Evolutionary conservation across 1,140 invertebrate genomes (phyloP), one percentile per base, ranked within the genome.

Genomic region (Drosophila lacteicornis): DNA sequence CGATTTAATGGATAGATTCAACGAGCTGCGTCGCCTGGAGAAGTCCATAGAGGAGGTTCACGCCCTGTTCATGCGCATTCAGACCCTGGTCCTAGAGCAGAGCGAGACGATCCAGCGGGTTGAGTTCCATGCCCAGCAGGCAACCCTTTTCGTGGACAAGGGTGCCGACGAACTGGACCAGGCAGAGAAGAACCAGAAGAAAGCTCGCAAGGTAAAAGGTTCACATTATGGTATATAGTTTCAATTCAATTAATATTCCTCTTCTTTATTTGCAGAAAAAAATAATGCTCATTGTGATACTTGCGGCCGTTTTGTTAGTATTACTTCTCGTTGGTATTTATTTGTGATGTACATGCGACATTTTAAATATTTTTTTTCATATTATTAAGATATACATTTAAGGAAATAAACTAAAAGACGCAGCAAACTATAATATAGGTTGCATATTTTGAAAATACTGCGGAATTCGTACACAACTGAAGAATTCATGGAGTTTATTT

Each of bases 1-100:
- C 11, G 87, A 92, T 75, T 79, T 93, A 3, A 87, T 92, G 84
- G 86, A 92, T 47, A 75, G 92, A 11, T 91, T 92, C 42, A 90
- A 91, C 56, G 92, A 92, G 74, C 65, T 93, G 13, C 85, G 88
- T 19, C 92, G 91, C 25, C 47, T 93, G 36, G 92, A 93, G 25
- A 92, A 92, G 55, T 93, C 92, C 11, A 91, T 93, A 43, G 91
- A 92, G 42, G 92, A 93, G 79, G 92, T 93, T 0, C 92, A 93
- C 51, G 91, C 91, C 2, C 71, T 93, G 17, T 93, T 93, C 46
- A 74, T 93, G 75, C 80, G 91, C 38, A 92, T 93, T 43, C 92
- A 93, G 65, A 92, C 84, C 1, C 58, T 93, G n/a, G 92, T 93
- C 19, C 74, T 92, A 46, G 91, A 92, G 61, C 92, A 93, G 75